Evolutionary conservation across 2,888 invertebrate genomes (phyloP), one percentile per base, ranked within the genome.

Genomic region (Eristalinus aeneus): DNA sequence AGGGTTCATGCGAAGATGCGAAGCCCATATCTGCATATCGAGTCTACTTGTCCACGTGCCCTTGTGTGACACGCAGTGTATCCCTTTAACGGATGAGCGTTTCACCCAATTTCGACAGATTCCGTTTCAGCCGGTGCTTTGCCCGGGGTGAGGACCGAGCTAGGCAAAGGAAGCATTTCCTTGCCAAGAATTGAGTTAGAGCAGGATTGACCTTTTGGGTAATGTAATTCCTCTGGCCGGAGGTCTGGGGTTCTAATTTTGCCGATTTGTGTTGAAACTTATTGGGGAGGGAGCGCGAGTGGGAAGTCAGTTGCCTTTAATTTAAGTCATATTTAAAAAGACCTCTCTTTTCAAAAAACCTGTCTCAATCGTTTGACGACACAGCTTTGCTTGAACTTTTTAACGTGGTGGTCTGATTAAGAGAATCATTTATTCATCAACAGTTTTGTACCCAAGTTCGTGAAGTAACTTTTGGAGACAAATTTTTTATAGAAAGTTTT

Each of bases 181-280:
- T 22, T 11, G 16, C 4, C 23, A 11, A 23, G 67, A 75, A 75
- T 75, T 53, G 46, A 67, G 46, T 67, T 75, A 67, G 56, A 60
- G n/a, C 20, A 12, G 60, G 58, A 60, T 46, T 60, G 74, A 75
- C 46, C 67, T 75, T 73, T 32, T 46, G 16, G 23, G 60, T 60
- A 53, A 75, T 32, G 23, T 46, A 16, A 32, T 60, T 32, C 60
- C 1, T 22, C 46, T 53, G 60, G 75, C 60, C 67, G 67, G 32
- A 6, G 39, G 31, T 58, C 39, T 34, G 53, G n/a, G 23, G 23
- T 31, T 31, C 10, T 36, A 20, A 39, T 65, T 74, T 65, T 31
- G 3, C 31, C 2, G 12, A 22, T 22, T 22, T 16, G 5, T 2
- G 2, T 16, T 34, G 16, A 1, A 8, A 5, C 8, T 5, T 27